A percentile compares a stretch with the other conserved stretches of the same genome.
Evolutionary conservation across 1,140 invertebrate genomes (phyloP).

Genomic region (Zophobas morio): DNA sequence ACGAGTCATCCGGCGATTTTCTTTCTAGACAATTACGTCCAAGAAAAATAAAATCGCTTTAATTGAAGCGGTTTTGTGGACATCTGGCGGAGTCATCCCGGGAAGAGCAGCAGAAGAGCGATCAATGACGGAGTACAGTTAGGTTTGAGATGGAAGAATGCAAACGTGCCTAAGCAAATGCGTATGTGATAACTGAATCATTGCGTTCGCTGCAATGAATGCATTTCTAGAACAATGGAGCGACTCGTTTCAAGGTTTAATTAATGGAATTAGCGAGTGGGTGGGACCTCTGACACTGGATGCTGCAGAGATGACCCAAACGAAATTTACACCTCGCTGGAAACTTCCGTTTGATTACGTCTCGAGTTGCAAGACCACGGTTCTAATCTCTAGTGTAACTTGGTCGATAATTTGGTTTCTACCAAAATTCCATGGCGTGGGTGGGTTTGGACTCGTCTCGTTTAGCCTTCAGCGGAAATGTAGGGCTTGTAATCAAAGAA

Average conservation of each 20-base stretch:
- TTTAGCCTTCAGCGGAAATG: too few relatives aligned
- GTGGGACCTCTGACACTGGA: constrained; percentile 20
- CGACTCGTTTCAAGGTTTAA: constrained; percentile 30
- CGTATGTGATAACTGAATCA: constrained; percentile 27
- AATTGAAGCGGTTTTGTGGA: constrained; percentile 3
- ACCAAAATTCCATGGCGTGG: too few relatives aligned
- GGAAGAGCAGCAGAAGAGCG: neutral
- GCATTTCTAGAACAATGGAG: constrained; percentile 33
- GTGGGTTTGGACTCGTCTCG: too few relatives aligned
- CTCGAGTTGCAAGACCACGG: too few relatives aligned
- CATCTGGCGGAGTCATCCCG: neutral
- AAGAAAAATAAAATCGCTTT: constrained; percentile 23
- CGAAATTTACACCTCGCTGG: neutral
- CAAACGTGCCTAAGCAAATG: neutral
- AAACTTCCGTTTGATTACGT: too few relatives aligned
- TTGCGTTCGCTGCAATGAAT: constrained; percentile 19
- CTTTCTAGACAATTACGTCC: neutral
- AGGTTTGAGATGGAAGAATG: neutral
- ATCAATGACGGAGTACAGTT: neutral
- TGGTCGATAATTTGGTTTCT: too few relatives aligned
- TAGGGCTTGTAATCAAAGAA: too few relatives aligned
- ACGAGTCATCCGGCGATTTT: constrained; percentile 19
- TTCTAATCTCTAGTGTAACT: too few relatives aligned
- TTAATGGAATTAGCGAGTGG: constrained; percentile 37
- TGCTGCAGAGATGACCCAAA: constrained; percentile 15